Conservation (phyloP, 2,888 invertebrate genomes). For the Phytoseiulus persimilis region DNA sequence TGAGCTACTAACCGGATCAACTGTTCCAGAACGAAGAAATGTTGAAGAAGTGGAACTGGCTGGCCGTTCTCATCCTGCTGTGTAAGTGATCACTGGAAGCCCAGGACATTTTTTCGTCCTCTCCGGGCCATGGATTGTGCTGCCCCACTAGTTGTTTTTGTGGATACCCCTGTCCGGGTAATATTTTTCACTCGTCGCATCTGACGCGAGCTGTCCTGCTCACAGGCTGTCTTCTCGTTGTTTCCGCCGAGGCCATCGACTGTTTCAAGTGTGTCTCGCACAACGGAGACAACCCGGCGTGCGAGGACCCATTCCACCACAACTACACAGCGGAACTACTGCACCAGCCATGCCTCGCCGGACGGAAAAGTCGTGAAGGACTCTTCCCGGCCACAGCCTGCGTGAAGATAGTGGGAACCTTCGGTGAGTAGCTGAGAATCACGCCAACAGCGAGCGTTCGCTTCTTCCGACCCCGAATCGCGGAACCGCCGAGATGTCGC, state of each 20-base stretch:
- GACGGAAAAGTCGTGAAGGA: conserved; percentile 81
- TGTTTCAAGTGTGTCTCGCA: conserved; percentile 95
- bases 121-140: too few relatives aligned
- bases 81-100: too few relatives aligned
- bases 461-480: background rate
- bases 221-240: conserved; percentile 34
- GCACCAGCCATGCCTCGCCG: conserved; percentile 87
- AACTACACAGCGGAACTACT: conserved; percentile 73
- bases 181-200: too few relatives aligned
- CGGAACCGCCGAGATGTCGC: too few relatives aligned
- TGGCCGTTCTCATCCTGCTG: too few relatives aligned
- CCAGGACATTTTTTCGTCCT: too few relatives aligned
- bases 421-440: conserved; percentile 58
- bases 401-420: conserved; percentile 83
- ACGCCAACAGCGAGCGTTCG: background rate
- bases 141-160: too few relatives aligned
- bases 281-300: conserved; percentile 72
- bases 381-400: conserved; percentile 93
- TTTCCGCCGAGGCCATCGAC: conserved; percentile 60
- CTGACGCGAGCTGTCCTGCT: too few relatives aligned
- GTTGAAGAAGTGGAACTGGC: too few relatives aligned
- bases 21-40: too few relatives aligned
- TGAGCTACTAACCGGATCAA: too few relatives aligned
- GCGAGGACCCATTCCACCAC: conserved; percentile 93
- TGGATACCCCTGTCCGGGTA: too few relatives aligned